These are phyloP conservation scores for Channa maculata DNA, from an alignment of 2,113 vertebrate genomes.

Conservation along the genomic window DNA sequence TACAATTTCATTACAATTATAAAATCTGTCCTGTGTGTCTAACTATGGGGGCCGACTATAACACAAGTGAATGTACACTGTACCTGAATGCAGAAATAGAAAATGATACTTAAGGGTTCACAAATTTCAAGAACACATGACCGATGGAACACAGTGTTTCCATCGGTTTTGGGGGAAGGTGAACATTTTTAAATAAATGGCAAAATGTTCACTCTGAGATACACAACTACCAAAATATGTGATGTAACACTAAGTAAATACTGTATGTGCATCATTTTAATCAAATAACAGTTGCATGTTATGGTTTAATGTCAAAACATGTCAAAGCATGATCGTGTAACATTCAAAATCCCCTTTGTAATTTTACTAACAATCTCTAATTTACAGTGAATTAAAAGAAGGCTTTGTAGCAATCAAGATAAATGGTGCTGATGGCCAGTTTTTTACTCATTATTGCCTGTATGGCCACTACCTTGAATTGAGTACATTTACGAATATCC, in stretches of 20 bases:
- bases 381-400: conserved; percentile 22
- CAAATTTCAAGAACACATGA: no score
- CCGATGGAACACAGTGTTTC: not conserved
- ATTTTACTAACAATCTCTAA: not conserved
- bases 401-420: not conserved
- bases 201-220: conserved; percentile 5
- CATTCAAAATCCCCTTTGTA: not conserved
- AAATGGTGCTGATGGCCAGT: not conserved
- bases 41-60: no score
- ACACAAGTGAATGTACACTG: no score
- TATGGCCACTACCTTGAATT: not conserved
- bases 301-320: conserved; percentile 17
- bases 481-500: conserved; percentile 1
- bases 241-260: conserved; percentile 18
- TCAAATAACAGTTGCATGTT: conserved; percentile 12
- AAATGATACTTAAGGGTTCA: no score
- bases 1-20: no score
- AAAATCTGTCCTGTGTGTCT: no score
- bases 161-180: conserved; percentile 9
- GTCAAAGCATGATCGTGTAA: conserved; percentile 5
- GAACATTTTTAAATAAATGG: not conserved
- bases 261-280: not conserved
- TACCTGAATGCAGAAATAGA: no score
- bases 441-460: no score
- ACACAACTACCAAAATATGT: conserved; percentile 11